These are phyloP conservation scores for Spermophilus dauricus DNA, from an alignment of 2,113 vertebrate species.

Conservation along the genomic window DNA sequence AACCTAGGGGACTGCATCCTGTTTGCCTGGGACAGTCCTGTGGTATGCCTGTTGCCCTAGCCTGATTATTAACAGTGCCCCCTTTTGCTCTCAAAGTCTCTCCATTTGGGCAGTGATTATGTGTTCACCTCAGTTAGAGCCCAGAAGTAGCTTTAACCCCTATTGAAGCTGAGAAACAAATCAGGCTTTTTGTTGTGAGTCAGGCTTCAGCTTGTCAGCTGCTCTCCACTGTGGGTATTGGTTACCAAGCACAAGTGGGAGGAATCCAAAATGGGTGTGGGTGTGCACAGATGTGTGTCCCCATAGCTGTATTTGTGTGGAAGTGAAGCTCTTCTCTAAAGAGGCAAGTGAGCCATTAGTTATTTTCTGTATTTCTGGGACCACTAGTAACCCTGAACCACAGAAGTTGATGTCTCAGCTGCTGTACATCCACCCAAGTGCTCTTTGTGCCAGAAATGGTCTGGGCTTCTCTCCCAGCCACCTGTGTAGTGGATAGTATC, in stretches of 20 bases:
- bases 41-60: background rate
- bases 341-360: background rate
- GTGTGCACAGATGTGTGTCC: background rate
- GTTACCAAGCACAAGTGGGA: fast-evolving
- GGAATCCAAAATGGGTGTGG: fast-evolving
- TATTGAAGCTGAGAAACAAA: background rate
- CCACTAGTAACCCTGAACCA: slow-evolving; percentile 95
- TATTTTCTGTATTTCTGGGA: slow-evolving; percentile 89
- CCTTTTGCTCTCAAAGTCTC: too few relatives aligned
- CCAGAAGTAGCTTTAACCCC: background rate
- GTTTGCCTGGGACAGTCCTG: background rate
- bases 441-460: slow-evolving; percentile 95
- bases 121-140: background rate
- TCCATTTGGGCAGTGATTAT: background rate
- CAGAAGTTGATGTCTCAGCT: slow-evolving; percentile 94
- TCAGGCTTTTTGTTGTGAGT: background rate
- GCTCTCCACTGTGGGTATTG: background rate
- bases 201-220: background rate
- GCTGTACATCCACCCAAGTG: slow-evolving; percentile 92
- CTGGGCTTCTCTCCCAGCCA: slow-evolving; percentile 94
- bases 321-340: background rate
- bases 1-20: too few relatives aligned
- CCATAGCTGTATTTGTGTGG: fast-evolving
- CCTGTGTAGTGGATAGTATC: slow-evolving; percentile 92
- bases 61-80: background rate